Percentiles rank a stretch among this genome's conserved stretches.
These are phyloP conservation scores for Parnassius glacialis DNA, from an alignment of 2,888 invertebrate species.

Conservation along the genomic window DNA sequence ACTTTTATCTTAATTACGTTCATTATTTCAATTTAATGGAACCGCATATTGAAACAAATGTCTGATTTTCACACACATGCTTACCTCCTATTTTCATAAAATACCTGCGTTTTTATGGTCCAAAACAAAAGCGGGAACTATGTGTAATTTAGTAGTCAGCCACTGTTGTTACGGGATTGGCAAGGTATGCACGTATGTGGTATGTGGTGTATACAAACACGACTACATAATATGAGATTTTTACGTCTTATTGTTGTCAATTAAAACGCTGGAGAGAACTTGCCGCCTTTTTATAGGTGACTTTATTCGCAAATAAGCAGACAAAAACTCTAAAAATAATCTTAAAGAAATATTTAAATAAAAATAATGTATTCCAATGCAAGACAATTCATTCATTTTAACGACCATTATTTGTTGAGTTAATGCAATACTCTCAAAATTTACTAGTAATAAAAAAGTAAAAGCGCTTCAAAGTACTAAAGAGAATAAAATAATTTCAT, in stretches of 20 bases:
- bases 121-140: background rate
- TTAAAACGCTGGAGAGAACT: background rate
- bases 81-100: background rate
- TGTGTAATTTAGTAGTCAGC: background rate
- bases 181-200: background rate
- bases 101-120: background rate
- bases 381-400: too few relatives aligned
- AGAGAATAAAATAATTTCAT: too few relatives aligned
- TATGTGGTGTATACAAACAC: constrained; percentile 3
- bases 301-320: too few relatives aligned
- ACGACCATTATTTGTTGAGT: too few relatives aligned
- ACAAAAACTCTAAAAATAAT: too few relatives aligned
- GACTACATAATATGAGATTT: background rate
- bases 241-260: background rate
- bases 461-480: too few relatives aligned
- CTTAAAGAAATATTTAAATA: too few relatives aligned
- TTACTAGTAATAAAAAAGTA: too few relatives aligned
- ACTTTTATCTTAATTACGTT: constrained; percentile 2
- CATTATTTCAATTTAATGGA: constrained; percentile 1
- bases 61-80: background rate
- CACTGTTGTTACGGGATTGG: background rate
- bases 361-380: too few relatives aligned
- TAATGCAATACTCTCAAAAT: too few relatives aligned
- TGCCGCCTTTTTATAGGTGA: background rate
- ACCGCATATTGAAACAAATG: too few relatives aligned